Evolutionary conservation across 1,140 invertebrate genomes (phyloP).

Genomic region (Bradysia coprophila): DNA sequence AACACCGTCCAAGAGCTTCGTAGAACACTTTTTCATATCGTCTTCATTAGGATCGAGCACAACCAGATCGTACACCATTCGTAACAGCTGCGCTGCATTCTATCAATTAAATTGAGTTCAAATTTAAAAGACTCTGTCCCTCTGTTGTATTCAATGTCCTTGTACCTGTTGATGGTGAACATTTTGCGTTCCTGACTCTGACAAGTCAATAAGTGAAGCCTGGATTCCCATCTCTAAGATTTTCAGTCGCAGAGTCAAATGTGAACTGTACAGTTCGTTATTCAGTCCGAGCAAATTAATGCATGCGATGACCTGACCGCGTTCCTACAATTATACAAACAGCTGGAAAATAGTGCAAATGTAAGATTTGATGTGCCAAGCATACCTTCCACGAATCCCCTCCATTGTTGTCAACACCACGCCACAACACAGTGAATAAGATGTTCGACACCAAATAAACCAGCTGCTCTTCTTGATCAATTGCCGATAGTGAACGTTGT

Average conservation of each 20-base stretch:
- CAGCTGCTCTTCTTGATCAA: slow-evolving; percentile 32
- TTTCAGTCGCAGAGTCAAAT: slow-evolving; percentile 33
- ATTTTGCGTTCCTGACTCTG: slow-evolving; percentile 25
- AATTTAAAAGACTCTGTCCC: slow-evolving; percentile 5
- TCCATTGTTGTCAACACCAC: slow-evolving; percentile 35
- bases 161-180: slow-evolving; percentile 20
- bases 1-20: slow-evolving; percentile 33
- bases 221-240: slow-evolving; percentile 40
- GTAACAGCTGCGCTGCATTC: slow-evolving; percentile 35
- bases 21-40: slow-evolving; percentile 29
- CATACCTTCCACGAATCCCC: slow-evolving; percentile 37
- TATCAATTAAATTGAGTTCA: slow-evolving; percentile 3
- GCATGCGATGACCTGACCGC: slow-evolving; percentile 39
- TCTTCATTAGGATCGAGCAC: slow-evolving; percentile 31
- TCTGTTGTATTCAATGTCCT: too few species aligned
- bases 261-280: slow-evolving; percentile 34
- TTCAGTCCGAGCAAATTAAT: slow-evolving; percentile 37
- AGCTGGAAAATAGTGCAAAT: slow-evolving; percentile 1
- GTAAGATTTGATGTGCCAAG: slow-evolving; percentile 16
- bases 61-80: slow-evolving; percentile 37
- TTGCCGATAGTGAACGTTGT: slow-evolving; percentile 10
- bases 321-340: slow-evolving; percentile 24
- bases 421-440: slow-evolving; percentile 38
- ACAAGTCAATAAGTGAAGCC: slow-evolving; percentile 33
- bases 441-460: slow-evolving; percentile 36